These are phyloP conservation scores for Enoplosus armatus DNA, from an alignment of 2,797 vertebrate genomes.

Conservation along the genomic window DNA sequence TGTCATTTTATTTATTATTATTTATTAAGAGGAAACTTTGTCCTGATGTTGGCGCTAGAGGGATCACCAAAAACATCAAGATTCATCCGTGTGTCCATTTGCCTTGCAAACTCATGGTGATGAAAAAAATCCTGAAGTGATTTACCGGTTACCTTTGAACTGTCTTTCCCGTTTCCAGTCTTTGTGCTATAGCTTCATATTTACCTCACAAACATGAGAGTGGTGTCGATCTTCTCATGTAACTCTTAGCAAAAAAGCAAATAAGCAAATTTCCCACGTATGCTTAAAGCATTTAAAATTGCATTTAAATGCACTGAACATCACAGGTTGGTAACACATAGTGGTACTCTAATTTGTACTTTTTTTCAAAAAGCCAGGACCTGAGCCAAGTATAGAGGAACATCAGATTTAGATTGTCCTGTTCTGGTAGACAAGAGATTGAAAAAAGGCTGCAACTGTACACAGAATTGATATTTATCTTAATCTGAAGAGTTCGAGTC, in stretches of 20 bases:
- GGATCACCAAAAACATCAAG: background rate
- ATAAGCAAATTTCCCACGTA: background rate
- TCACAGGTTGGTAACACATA: no score
- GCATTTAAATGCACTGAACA: no score
- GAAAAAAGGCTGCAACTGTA: no score
- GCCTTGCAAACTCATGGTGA: background rate
- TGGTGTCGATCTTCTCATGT: background rate
- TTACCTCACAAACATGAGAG: background rate
- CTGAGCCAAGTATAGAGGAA: background rate
- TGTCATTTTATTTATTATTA: no score
- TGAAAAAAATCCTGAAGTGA: background rate
- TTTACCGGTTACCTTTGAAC: background rate
- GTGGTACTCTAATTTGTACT: no score
- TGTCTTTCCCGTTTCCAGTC: background rate
- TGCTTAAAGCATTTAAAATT: background rate
- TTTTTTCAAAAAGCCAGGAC: background rate
- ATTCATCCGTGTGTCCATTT: background rate
- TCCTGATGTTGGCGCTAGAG: slow-evolving; percentile 1
- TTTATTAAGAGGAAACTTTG: slow-evolving; percentile 6
- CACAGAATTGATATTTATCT: no score
- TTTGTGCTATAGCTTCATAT: background rate
- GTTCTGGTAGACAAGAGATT: no score
- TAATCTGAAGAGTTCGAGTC: background rate
- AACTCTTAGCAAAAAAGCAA: background rate
- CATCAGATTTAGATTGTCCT: background rate